phyloP scores from a whole-genome alignment of 2,797 vertebrate genomes.

The Aldrovandia affinis region DNA sequence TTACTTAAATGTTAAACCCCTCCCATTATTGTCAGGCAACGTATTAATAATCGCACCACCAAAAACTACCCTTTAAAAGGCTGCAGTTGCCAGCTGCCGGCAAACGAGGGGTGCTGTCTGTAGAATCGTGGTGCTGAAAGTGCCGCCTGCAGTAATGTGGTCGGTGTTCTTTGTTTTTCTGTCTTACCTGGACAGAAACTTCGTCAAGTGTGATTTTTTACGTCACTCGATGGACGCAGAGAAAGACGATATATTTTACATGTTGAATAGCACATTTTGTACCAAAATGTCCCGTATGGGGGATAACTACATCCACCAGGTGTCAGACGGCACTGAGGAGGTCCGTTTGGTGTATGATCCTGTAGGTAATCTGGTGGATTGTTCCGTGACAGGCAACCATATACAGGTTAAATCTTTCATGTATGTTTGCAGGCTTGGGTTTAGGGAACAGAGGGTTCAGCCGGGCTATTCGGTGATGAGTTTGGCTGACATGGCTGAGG shows the following conservation, averaged over 20 bases:
- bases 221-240: conserved; percentile 59
- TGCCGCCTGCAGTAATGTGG: conserved; percentile 67
- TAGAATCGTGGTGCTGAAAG: conserved; percentile 77
- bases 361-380: conserved; percentile 60
- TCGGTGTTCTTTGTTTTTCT: conserved; percentile 74
- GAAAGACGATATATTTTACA: conserved; percentile 61
- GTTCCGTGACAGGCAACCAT: conserved; percentile 57
- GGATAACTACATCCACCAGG: conserved; percentile 61
- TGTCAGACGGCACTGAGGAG: conserved; percentile 74
- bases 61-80: conserved; percentile 61
- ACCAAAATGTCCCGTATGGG: conserved; percentile 56
- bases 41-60: conserved; percentile 70
- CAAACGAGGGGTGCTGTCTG: conserved; percentile 72
- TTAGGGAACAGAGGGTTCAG: conserved; percentile 50
- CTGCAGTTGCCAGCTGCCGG: conserved; percentile 40
- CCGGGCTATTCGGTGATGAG: conserved; percentile 42
- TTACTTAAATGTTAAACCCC: conserved; percentile 68
- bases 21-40: conserved; percentile 65
- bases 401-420: conserved; percentile 67
- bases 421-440: conserved; percentile 62
- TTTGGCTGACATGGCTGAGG: conserved; percentile 60
- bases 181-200: conserved; percentile 73
- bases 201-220: conserved; percentile 61
- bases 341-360: conserved; percentile 61
- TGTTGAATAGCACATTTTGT: conserved; percentile 67